A percentile compares a stretch with the other conserved stretches of the same genome.
phyloP scores from a whole-genome alignment of 2,113 vertebrate genomes.

The Dascyllus trimaculatus region DNA sequence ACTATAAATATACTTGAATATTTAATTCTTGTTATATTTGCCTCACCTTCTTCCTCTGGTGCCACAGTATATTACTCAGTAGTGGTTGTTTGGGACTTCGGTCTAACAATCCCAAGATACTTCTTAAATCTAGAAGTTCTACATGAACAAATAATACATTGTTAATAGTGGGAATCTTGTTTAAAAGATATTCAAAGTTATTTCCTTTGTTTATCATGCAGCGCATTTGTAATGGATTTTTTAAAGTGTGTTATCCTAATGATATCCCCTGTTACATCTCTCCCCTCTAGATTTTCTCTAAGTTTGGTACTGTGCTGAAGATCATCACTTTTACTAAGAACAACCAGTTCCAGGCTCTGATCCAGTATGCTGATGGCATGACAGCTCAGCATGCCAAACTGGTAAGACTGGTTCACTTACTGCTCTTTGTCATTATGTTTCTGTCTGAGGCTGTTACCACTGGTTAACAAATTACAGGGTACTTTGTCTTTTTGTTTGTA shows the following conservation, averaged over 20 bases:
- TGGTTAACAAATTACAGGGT: background rate
- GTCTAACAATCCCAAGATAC: background rate
- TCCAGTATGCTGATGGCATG: conserved; percentile 93
- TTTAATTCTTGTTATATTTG: background rate
- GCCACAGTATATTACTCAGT: background rate
- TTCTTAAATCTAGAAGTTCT: background rate
- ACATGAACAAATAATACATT: background rate
- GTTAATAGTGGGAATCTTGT: background rate
- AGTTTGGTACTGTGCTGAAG: conserved; percentile 96
- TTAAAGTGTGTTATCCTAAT: background rate
- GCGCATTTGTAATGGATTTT: background rate
- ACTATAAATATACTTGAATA: background rate
- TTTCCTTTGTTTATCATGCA: background rate
- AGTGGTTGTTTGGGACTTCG: background rate
- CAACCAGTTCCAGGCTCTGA: conserved; percentile 96
- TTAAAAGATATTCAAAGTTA: background rate
- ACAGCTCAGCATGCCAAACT: conserved; percentile 95
- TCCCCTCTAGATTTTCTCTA: conserved; percentile 93
- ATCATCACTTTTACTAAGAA: conserved; percentile 99
- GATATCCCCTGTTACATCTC: background rate
- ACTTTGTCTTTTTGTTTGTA: background rate
- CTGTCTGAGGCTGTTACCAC: background rate
- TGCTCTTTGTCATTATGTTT: background rate
- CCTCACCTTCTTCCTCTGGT: background rate
- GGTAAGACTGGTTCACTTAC: conserved; percentile 79